phyloP scores from a whole-genome alignment of 2,797 vertebrate species.

The Sciurus vulgaris region DNA sequence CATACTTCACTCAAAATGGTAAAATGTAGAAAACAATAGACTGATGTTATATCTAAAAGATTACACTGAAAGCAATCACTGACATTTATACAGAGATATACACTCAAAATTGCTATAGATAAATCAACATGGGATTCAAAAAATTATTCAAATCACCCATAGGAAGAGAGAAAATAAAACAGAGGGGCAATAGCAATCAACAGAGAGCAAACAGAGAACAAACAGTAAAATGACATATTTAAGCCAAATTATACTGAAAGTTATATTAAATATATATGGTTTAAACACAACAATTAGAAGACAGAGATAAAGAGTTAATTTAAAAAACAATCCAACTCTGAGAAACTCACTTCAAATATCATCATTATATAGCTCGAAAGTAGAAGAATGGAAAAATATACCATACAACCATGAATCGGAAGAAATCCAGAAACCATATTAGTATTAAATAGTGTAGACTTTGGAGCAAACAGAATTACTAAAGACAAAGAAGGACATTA shows the following conservation, averaged over 20 bases:
- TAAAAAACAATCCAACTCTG: conserved; percentile 38
- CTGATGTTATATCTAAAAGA: neutral
- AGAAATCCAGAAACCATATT: conserved; percentile 14
- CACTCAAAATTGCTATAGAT: conserved; percentile 7
- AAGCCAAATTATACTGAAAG: conserved; percentile 40
- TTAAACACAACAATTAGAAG: conserved; percentile 28
- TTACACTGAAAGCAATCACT: neutral
- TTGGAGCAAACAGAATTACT: conserved; percentile 1
- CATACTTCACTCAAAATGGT: neutral
- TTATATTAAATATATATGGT: conserved; percentile 15
- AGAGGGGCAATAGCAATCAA: neutral
- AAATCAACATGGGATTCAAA: conserved; percentile 27
- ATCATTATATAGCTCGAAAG: neutral
- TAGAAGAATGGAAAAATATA: conserved; percentile 5
- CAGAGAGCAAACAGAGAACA: neutral
- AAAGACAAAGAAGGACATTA: conserved; percentile 15
- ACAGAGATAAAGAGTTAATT: neutral
- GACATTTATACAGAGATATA: conserved; percentile 33
- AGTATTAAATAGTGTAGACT: neutral
- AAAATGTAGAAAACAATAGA: conserved; percentile 37
- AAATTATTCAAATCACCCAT: neutral
- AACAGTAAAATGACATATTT: neutral
- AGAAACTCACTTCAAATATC: conserved; percentile 46
- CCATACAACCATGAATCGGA: neutral
- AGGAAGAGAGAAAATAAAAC: conserved; percentile 33